Evolutionary conservation across 2,888 invertebrate genomes (phyloP).

Genomic region (Trichogramma evanescens): DNA sequence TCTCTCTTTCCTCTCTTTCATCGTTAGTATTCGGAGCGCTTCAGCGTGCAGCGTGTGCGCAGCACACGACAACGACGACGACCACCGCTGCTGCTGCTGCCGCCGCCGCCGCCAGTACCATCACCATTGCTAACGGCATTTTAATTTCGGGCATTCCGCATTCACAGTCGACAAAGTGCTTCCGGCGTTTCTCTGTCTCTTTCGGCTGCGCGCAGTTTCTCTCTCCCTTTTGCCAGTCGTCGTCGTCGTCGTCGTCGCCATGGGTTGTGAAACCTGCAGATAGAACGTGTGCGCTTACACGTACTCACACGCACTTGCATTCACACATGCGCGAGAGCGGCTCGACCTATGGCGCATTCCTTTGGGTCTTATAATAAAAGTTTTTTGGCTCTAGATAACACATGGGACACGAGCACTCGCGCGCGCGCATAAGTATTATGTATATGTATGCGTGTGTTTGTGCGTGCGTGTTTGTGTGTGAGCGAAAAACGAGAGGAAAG

Average conservation of each 20-base stretch:
- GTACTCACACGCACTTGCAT: not conserved
- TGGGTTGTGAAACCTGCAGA: too few relatives aligned
- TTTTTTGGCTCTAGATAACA: not conserved
- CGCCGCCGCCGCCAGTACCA: slow-evolving; percentile 1
- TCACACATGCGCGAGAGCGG: not conserved
- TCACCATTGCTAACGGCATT: slow-evolving; percentile 27
- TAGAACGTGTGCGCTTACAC: too few relatives aligned
- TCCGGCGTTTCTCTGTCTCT: slow-evolving; percentile 3
- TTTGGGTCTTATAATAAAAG: slow-evolving; percentile 9
- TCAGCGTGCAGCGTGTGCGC: too few relatives aligned
- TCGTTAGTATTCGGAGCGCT: slow-evolving; percentile 32
- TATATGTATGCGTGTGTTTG: too few relatives aligned
- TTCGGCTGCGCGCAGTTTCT: not conserved
- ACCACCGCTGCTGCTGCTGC: slow-evolving; percentile 20
- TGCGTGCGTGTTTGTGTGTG: too few relatives aligned
- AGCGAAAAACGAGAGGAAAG: not conserved
- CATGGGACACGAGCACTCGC: not conserved
- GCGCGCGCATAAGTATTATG: not conserved
- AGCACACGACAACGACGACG: too few relatives aligned
- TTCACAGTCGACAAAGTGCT: slow-evolving; percentile 30
- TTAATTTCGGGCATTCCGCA: slow-evolving; percentile 33
- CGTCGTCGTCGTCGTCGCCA: not conserved
- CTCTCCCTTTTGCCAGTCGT: not conserved
- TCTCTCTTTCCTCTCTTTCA: too few relatives aligned
- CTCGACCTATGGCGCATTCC: not conserved